Evolutionary conservation across 2,113 vertebrate genomes (phyloP), one percentile per base, ranked within the genome.

Genomic region (Notothenia coriiceps): DNA sequence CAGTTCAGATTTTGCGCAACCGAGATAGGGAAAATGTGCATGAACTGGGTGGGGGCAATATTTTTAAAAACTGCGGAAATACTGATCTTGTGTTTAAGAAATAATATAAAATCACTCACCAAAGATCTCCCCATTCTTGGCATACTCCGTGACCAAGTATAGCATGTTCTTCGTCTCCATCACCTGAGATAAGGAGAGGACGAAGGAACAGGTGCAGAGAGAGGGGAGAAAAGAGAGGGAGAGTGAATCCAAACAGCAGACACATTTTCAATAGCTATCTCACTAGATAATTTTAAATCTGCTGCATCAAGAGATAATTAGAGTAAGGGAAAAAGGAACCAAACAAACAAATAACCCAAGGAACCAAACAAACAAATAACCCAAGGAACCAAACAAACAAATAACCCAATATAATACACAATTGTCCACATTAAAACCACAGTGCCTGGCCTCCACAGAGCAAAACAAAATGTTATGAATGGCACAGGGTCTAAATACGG

Each of bases 81-180:
- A 29, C n/a, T 57, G 71, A 81, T 81, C 57, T 35, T 71, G 47
- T 54, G 29, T 80, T 85, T 40, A 40, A 40, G 7, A 40, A 40
- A 40, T 6, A 6, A 40, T 40, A 7, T 40, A 71, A 49, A 20
- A 76, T 81, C 64, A 86, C 98, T 98, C 95, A 99, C 98, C 97
- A 0, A 99, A 99, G 84, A 98, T 98, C 91, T 99, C 98, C 89
- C 98, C 98, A 35, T 98, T 99, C 96, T 98, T 99, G 95, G 98
- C 98, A 90, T 98, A 99, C 89, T 99, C 97, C 10, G 98, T 99
- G 92, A 99, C 98, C 33, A 99, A 96, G 92, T 99, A 99, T 89
- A 99, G 95, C 98, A 99, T 99, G 92, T 96, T 99, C 94, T 99
- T 99, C 73, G 98, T 99, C 93, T 99, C 98, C 98, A 99, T 99